Evolutionary conservation across 2,888 invertebrate genomes (phyloP).

Genomic region (Hetaerina titia): DNA sequence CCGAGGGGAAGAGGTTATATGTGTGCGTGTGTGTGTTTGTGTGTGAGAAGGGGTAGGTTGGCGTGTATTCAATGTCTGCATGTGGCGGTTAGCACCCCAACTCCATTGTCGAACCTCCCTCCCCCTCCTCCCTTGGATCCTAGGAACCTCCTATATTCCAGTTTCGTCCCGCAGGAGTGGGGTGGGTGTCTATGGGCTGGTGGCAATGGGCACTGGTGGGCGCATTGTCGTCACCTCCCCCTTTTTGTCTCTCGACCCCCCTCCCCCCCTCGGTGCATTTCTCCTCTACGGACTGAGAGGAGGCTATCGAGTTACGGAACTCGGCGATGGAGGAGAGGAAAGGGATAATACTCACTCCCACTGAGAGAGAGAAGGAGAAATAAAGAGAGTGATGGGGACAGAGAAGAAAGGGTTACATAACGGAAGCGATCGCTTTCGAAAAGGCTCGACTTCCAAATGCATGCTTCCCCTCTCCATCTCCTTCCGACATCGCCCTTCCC

Average conservation of each 20-base stretch:
- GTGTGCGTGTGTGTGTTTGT: no score
- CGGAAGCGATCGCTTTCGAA: background rate
- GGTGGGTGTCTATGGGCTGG: background rate
- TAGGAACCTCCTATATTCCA: background rate
- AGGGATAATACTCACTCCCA: no score
- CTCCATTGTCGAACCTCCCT: background rate
- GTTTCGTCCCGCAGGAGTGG: background rate
- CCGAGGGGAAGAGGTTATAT: background rate
- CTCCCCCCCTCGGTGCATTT: background rate
- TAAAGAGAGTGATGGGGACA: background rate
- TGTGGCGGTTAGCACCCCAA: background rate
- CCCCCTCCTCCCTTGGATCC: background rate
- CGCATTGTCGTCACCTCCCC: background rate
- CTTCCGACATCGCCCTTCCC: background rate
- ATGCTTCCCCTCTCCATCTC: background rate
- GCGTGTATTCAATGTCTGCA: background rate
- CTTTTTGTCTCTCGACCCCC: background rate
- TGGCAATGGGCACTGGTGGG: background rate
- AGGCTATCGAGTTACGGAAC: slow-evolving; percentile 35
- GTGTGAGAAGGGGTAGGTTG: no score
- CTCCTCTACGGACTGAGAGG: background rate
- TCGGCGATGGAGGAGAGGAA: background rate
- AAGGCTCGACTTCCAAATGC: background rate
- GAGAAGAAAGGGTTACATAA: background rate
- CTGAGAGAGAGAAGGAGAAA: no score